These are phyloP conservation scores for Cassiopea xamachana DNA, from an alignment of 30 jellyfish, hydroid and myxozoan species.

Conservation along the genomic window DNA sequence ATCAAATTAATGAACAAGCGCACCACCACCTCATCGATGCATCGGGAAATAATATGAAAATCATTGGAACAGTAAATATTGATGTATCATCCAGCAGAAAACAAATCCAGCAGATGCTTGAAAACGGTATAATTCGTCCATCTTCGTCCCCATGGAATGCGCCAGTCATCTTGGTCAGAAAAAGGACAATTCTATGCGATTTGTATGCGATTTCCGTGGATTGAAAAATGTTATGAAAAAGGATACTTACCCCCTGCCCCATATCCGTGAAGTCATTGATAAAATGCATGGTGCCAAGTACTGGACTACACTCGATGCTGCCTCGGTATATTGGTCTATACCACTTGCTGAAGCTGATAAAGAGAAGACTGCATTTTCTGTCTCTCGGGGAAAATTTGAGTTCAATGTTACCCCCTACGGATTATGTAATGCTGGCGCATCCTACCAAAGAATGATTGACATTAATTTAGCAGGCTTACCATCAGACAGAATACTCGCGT, in stretches of 20 bases:
- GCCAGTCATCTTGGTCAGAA: too few relatives aligned
- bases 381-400: constrained; percentile 25
- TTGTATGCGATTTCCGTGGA: constrained; percentile 62
- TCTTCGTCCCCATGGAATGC: constrained; percentile 52
- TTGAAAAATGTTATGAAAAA: constrained; percentile 28
- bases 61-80: too few relatives aligned
- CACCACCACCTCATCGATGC: too few relatives aligned
- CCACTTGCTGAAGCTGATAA: constrained; percentile 11
- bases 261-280: constrained; percentile 44
- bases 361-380: constrained; percentile 25
- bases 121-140: constrained; percentile 43
- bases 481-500: constrained; percentile 22
- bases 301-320: constrained; percentile 6
- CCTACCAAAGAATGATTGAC: constrained; percentile 29
- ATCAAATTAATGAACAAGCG: too few relatives aligned
- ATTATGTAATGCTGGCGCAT: constrained; percentile 29
- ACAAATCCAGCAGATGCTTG: constrained; percentile 50
- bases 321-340: constrained; percentile 35
- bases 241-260: constrained; percentile 69
- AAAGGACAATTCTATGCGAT: constrained; percentile 44
- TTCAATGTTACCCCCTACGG: constrained; percentile 38
- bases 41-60: too few relatives aligned
- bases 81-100: too few relatives aligned
- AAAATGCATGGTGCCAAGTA: background rate
- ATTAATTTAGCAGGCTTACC: constrained; percentile 26